Base-by-base conservation (phyloP, 2,113 vertebrate genomes). In the Scomber colias region DNA sequence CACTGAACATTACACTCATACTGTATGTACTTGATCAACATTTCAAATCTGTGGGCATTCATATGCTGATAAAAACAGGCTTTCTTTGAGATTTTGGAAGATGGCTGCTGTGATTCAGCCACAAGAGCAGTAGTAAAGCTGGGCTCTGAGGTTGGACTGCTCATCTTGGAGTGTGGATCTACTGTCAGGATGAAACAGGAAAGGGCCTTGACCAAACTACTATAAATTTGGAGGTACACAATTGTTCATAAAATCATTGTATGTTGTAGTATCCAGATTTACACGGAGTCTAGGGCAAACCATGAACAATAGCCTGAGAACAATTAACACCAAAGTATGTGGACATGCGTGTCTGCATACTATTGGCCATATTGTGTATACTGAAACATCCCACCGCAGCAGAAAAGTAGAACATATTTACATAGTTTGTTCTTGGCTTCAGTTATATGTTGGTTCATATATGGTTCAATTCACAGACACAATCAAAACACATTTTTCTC, bases 351-450 rank as follows among this genome's bases (percentile, higher is more conserved):
- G 74, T 67, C 49, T 49, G 44, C 35, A 77, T 77, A 67, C 44
- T 56, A 53, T 71, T 67, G 68, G 74, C 81, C 62, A 56, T 53
- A 30, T 16, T 19, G 55, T 53, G 54, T 62, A 11, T 4, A 48
- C 7, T 4, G 8, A 9, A 40, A 40, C 35, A 27, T 44, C 27
- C 3, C 11, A 24, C 17, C 21, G 13, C 35, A 19, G 12, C 24
- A 14, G 57, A 66, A 44, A 55, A n/a, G n/a, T 4, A 50, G 3
- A 40, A 53, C 24, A 53, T 30, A 35, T 61, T 74, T 5, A 45
- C 53, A 11, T 40, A 24, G n/a, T 68, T 66, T 44, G 60, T 46
- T 62, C 14, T 19, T 56, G n/a, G 4, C 10, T 51, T 63, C 16
- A 53, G 35, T 53, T 48, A 21, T 44, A 49, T 45, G 35, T 40